Conservation (phyloP, 1,140 invertebrate species). For the Bombus picipes region DNA sequence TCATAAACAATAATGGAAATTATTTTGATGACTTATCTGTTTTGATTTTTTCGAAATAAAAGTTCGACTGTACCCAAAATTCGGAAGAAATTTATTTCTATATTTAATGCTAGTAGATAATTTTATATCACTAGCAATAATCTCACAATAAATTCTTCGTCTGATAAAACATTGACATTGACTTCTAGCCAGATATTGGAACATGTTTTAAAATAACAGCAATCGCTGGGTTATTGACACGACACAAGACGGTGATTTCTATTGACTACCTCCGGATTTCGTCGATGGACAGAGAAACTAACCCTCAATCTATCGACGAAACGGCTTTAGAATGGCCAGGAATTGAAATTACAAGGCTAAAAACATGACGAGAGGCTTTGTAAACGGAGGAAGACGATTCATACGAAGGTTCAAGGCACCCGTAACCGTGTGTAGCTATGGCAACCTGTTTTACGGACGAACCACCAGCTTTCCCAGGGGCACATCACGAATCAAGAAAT, state of each 20-base stretch:
- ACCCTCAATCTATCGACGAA: not conserved
- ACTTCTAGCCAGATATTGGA: conserved; percentile 25
- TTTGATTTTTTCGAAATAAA: too few relatives aligned
- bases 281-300: too few relatives aligned
- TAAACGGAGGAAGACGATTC: not conserved
- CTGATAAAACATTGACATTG: conserved; percentile 11
- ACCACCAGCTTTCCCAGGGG: conserved; percentile 8
- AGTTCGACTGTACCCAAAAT: too few relatives aligned
- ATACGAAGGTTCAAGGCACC: conserved; percentile 26
- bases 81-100: too few relatives aligned
- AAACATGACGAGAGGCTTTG: not conserved
- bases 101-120: too few relatives aligned
- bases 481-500: conserved; percentile 43
- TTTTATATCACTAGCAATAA: not conserved
- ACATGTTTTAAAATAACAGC: not conserved
- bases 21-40: too few relatives aligned
- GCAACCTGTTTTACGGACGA: conserved; percentile 57
- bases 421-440: conserved; percentile 45
- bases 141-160: not conserved
- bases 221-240: conserved; percentile 1
- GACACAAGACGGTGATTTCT: too few relatives aligned
- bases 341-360: conserved; percentile 38
- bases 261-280: too few relatives aligned
- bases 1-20: too few relatives aligned
- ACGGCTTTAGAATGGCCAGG: conserved; percentile 26